Percentiles rank a stretch among this genome's conserved stretches.
Conservation (phyloP, 2,113 vertebrate species). For the Cyphomyrus discorhynchus region DNA sequence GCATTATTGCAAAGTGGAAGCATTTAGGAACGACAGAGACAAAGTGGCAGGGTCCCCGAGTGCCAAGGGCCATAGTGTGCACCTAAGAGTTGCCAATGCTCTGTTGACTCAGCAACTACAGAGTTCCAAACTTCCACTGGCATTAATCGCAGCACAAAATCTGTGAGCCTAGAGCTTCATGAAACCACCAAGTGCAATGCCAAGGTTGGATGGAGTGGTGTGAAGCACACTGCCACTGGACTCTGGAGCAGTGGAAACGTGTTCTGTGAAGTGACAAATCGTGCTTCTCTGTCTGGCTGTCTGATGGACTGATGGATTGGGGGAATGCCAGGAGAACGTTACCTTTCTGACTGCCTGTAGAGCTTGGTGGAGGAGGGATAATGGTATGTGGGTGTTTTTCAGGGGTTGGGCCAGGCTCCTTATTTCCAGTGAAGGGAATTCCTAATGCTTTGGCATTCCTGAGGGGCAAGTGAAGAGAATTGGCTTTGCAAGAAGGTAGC, state of each 20-base stretch:
- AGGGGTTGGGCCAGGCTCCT: too few relatives aligned
- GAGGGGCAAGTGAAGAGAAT: neutral
- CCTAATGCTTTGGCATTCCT: neutral
- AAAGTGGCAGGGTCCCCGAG: neutral
- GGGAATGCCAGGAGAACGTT: neutral
- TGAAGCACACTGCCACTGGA: neutral
- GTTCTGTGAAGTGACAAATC: neutral
- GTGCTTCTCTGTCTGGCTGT: neutral
- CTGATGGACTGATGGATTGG: neutral
- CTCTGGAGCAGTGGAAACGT: neutral
- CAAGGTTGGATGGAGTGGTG: neutral
- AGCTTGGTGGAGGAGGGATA: neutral
- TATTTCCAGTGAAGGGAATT: too few relatives aligned
- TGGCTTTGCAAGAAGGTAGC: neutral
- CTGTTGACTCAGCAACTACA: neutral
- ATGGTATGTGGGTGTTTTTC: neutral
- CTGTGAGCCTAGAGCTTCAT: neutral
- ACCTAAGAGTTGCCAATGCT: neutral
- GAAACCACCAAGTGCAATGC: neutral
- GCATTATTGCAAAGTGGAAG: neutral
- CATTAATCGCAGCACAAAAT: too few relatives aligned
- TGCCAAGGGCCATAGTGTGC: neutral
- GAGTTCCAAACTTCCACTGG: neutral
- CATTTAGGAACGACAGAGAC: neutral
- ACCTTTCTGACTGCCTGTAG: neutral